These are phyloP conservation scores for Phaetusa simplex DNA, from an alignment of 2,113 vertebrate genomes.

Conservation along the genomic window DNA sequence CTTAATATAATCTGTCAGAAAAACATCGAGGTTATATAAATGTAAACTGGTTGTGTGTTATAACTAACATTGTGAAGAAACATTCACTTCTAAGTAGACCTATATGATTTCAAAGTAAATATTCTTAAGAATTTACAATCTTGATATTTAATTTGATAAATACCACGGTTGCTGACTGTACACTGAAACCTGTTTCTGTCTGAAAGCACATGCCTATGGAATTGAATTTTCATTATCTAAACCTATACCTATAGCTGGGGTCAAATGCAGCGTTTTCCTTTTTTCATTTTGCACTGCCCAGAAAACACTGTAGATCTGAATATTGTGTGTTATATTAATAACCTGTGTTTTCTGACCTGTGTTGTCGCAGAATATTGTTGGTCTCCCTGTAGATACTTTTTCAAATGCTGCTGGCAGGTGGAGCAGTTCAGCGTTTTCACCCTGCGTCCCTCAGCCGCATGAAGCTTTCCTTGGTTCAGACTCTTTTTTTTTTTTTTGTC, in stretches of 20 bases:
- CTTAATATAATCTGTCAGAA: background rate
- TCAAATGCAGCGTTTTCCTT: background rate
- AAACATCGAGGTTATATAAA: background rate
- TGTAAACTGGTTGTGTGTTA: fast-evolving
- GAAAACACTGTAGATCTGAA: background rate
- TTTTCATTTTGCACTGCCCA: background rate
- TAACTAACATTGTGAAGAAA: background rate
- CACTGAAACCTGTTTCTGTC: background rate
- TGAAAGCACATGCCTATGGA: too few species aligned
- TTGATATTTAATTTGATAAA: background rate
- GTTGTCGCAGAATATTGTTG: background rate
- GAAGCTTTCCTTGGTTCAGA: background rate
- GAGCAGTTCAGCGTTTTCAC: background rate
- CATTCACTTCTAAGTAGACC: background rate
- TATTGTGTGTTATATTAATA: background rate
- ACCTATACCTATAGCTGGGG: background rate
- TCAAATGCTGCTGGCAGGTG: background rate
- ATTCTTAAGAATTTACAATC: background rate
- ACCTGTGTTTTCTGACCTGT: background rate
- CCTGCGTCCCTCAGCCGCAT: background rate
- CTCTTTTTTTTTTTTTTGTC: background rate
- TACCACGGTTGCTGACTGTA: background rate
- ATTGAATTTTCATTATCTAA: background rate
- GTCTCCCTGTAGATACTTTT: background rate
- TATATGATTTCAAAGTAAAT: background rate